These are phyloP conservation scores for Punctoribates punctum DNA, from an alignment of 2,888 invertebrate species.

Conservation along the genomic window DNA sequence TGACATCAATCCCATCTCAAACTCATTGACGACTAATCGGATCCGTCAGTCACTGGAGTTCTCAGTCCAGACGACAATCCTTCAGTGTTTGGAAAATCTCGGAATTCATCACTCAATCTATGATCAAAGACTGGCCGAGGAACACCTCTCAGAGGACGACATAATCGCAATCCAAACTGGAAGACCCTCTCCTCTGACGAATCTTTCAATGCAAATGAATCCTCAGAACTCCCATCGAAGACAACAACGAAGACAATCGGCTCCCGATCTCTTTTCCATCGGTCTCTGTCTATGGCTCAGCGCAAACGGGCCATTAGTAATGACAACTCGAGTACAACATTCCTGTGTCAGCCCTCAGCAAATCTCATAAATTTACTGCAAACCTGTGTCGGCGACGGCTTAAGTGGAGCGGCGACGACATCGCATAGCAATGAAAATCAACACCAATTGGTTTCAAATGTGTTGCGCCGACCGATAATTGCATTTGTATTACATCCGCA, in stretches of 20 bases:
- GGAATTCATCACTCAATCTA: conserved; percentile 53
- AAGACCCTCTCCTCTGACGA: neutral
- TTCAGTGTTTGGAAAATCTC: conserved; percentile 62
- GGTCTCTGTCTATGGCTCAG: conserved; percentile 62
- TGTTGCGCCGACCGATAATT: conserved; percentile 74
- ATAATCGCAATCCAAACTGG: conserved; percentile 48
- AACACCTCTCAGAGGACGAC: conserved; percentile 48
- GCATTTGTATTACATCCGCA: conserved; percentile 79
- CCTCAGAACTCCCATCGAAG: conserved; percentile 38
- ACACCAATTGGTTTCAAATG: neutral
- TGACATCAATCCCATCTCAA: conserved; percentile 59
- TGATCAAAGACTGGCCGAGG: conserved; percentile 48
- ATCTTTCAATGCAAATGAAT: conserved; percentile 44
- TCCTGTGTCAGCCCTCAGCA: conserved; percentile 83
- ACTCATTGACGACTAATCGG: neutral
- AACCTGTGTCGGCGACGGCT: neutral
- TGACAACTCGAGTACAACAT: conserved; percentile 63
- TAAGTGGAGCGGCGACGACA: neutral
- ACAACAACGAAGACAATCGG: conserved; percentile 50
- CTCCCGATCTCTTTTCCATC: conserved; percentile 64
- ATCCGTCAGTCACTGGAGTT: conserved; percentile 34
- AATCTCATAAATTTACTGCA: conserved; percentile 72
- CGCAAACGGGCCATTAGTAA: conserved; percentile 32
- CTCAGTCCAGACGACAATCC: conserved; percentile 50
- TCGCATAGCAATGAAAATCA: neutral